These are phyloP conservation scores for Clarias platycephalus DNA, from an alignment of 2,797 vertebrate species.

Conservation along the genomic window DNA sequence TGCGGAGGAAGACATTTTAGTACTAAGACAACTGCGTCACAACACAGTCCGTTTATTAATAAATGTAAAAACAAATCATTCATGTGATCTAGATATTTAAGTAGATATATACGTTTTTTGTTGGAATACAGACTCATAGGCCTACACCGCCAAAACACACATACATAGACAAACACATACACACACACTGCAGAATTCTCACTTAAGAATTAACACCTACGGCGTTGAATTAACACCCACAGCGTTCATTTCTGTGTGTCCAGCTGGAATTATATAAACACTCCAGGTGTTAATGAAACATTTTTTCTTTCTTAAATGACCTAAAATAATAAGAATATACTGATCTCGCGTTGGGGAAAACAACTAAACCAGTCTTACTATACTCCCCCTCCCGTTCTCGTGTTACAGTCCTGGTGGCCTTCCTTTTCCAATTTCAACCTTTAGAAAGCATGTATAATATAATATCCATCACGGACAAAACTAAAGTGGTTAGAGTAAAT, in stretches of 20 bases:
- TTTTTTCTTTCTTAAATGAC: slow-evolving; percentile 17
- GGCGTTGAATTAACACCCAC: slow-evolving; percentile 30
- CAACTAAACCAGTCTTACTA: not conserved
- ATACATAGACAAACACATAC: not conserved
- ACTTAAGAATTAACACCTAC: slow-evolving; percentile 22
- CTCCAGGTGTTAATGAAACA: slow-evolving; percentile 24
- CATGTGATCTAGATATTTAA: not conserved
- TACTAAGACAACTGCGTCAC: not conserved
- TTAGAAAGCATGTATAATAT: slow-evolving; percentile 57
- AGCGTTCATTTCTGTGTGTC: slow-evolving; percentile 26
- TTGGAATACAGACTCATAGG: not conserved
- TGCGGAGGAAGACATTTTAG: slow-evolving; percentile 45
- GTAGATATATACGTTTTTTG: too few species aligned
- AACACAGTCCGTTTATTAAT: slow-evolving; percentile 4
- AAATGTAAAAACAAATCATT: not conserved
- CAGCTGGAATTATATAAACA: slow-evolving; percentile 33
- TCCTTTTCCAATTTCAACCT: slow-evolving; percentile 54
- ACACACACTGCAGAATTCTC: slow-evolving; percentile 20
- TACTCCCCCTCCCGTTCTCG: slow-evolving; percentile 33
- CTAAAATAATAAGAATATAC: slow-evolving; percentile 24
- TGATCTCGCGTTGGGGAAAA: not conserved
- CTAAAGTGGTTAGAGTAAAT: slow-evolving; percentile 63
- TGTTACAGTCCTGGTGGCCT: slow-evolving; percentile 58
- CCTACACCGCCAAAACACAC: not conserved
- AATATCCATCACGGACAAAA: slow-evolving; percentile 61